Evolutionary conservation across 1,140 invertebrate genomes (phyloP), one percentile per base, ranked within the genome.

Genomic region (Trichonephila clavipes): DNA sequence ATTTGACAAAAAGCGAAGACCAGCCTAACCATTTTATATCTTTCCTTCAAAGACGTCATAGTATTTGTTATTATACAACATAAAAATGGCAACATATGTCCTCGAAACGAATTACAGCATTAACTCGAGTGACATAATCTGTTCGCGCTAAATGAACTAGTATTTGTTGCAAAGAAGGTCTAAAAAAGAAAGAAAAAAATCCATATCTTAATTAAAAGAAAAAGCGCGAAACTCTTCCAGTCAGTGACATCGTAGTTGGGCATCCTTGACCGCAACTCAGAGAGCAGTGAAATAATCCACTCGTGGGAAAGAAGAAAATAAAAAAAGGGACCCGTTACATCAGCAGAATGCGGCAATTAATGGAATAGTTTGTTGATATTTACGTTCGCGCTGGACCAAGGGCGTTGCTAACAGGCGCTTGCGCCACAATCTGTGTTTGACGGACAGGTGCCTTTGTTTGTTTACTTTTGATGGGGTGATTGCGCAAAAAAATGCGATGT

Each of bases 201-300:
- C 34, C 2, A 34, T 34, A 6, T 8, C 44, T 51, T 51, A 8
- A 8, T 51, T 51, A n/a, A 51, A 51, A 8, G 44, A 51, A 51
- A 51, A 51, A 51, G 8, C 44, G 44, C 2, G 64, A 24, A 24
- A 21, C 40, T n/a, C 34, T 51, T 51, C 40, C 77, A 82, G 77
- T 82, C 77, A 82, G 77, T 82, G 77, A 82, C 77, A 82, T 82
- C 77, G 77, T 34, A 34, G 21, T 16, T 21, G 28, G 40, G 77
- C 40, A 82, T 82, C 77, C 77, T 82, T 82, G 77, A 82, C 77
- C 77, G 77, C 10, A 24, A 8, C 8, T 8, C 5, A 14, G 10
- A 24, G 8, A 51, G 44, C 5, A 51, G 44, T 51, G 44, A 51
- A 51, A 51, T 51, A 51, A 51, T 51, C 44, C 44, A 51, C 44